phyloP scores from a whole-genome alignment of 2,113 vertebrate genomes.

The Corydoras sp. region DNA sequence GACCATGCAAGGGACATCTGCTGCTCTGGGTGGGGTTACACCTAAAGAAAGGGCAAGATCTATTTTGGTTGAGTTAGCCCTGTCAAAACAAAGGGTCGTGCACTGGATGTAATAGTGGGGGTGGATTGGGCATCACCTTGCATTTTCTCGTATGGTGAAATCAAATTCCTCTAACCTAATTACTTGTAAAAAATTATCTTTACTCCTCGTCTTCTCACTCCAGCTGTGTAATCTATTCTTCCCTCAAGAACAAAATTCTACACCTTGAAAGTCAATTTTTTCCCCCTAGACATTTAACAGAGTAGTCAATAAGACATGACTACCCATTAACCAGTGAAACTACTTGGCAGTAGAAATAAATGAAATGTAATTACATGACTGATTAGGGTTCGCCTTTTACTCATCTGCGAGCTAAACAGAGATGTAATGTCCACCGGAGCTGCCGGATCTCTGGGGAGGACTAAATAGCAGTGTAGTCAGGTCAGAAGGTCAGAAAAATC shows the following conservation, averaged over 20 bases:
- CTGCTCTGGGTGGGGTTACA: conserved; percentile 42
- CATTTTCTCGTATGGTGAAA: no score
- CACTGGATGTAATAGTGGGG: not conserved
- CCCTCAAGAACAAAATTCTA: not conserved
- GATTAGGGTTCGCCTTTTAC: conserved; percentile 60
- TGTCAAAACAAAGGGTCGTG: conserved; percentile 25
- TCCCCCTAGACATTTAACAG: conserved; percentile 51
- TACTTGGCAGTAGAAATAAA: conserved; percentile 66
- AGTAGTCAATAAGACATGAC: conserved; percentile 50
- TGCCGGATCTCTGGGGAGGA: conserved; percentile 54
- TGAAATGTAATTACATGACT: conserved; percentile 65
- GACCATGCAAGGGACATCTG: conserved; percentile 44
- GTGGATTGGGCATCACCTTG: not conserved
- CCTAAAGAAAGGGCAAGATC: conserved; percentile 16
- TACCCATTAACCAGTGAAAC: conserved; percentile 61
- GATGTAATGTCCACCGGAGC: conserved; percentile 52
- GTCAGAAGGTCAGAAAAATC: conserved; percentile 62
- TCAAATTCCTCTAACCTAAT: no score
- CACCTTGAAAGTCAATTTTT: conserved; percentile 23
- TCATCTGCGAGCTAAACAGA: conserved; percentile 53
- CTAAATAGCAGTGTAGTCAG: conserved; percentile 52
- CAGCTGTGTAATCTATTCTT: no score
- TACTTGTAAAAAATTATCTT: no score
- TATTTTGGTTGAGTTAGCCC: conserved; percentile 28
- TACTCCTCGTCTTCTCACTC: no score